Evolutionary conservation across 1,140 invertebrate species (phyloP), one percentile per base, ranked within the genome.

Genomic region (Drosophila miranda): DNA sequence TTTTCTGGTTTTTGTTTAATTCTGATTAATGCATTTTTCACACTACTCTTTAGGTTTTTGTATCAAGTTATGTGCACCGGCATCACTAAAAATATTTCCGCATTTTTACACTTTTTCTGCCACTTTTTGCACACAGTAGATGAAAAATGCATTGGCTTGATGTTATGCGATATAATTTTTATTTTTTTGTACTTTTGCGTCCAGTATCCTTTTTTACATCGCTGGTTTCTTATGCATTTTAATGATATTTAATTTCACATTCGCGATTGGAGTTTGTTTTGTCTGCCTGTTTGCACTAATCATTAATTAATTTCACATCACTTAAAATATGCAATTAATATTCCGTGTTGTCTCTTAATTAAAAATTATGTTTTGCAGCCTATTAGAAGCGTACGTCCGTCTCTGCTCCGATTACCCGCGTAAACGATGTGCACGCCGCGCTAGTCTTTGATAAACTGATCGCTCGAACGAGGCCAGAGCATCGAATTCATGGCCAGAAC

Each of bases 11-110:
- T 54, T 69, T 68, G 19, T 73, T 78, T 55, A 57, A 69, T 62
- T 50, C 82, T 88, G 82, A 88, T 88, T 88, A 88, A 88, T 88
- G 79, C 68, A 71, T 88, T 88, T 86, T 83, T 83, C 78, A 75
- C 82, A 83, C 78, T 67, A 58, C 67, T 78, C 73, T 87, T 68
- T 78, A 72, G 64, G 51, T 58, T 54, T 64, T 77, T 81, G 64
- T 70, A 74, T 87, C 76, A 87, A 86, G 55, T 83, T 81, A 76
- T 55, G 66, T 34, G 9, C 9, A 34, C 30, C 61, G 67, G 76
- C 78, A 83, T 78, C 78, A 87, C 78, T 38, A 78, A 72, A 83
- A 88, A 82, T 82, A 59, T 88, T 86, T 78, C 69, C 62, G 55
- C 42, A 49, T 57, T 59, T 73, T 69, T 43, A 41, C 50, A 23